phyloP scores from a whole-genome alignment of 2,113 vertebrate species.

The Eulemur rufifrons region DNA sequence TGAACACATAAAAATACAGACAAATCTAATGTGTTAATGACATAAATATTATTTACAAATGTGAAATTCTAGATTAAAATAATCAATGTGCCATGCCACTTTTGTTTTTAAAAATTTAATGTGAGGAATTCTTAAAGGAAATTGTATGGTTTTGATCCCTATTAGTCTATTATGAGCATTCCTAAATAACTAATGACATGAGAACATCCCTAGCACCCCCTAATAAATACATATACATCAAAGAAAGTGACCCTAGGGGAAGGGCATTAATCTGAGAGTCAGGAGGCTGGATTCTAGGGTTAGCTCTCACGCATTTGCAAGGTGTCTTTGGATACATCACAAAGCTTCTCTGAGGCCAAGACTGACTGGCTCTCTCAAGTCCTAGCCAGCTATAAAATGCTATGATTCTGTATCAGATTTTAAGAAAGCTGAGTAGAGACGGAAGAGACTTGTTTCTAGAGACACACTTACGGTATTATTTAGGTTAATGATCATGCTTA shows the following conservation, averaged over 20 bases:
- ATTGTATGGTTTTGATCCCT: neutral
- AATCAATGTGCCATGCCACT: neutral
- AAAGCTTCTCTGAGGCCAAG: neutral
- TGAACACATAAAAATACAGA: constrained; percentile 23
- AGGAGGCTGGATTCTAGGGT: neutral
- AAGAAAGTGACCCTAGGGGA: neutral
- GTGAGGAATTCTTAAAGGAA: neutral
- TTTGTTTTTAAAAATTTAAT: neutral
- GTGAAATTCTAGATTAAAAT: constrained; percentile 19
- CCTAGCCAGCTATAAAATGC: constrained; percentile 4
- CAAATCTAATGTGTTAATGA: neutral
- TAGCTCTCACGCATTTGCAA: neutral
- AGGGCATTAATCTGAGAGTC: neutral
- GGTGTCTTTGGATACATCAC: neutral
- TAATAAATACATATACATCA: neutral
- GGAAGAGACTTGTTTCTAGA: neutral
- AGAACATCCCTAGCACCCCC: neutral
- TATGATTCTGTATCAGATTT: neutral
- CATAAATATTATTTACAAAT: constrained; percentile 6
- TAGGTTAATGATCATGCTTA: neutral
- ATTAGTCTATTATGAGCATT: neutral
- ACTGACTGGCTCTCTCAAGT: neutral
- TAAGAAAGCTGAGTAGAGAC: neutral
- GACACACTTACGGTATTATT: neutral
- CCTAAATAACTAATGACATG: neutral